Percentiles rank a stretch among this genome's conserved stretches.
These are phyloP conservation scores for Momotus momota DNA, from an alignment of 2,797 vertebrate species.

Conservation along the genomic window DNA sequence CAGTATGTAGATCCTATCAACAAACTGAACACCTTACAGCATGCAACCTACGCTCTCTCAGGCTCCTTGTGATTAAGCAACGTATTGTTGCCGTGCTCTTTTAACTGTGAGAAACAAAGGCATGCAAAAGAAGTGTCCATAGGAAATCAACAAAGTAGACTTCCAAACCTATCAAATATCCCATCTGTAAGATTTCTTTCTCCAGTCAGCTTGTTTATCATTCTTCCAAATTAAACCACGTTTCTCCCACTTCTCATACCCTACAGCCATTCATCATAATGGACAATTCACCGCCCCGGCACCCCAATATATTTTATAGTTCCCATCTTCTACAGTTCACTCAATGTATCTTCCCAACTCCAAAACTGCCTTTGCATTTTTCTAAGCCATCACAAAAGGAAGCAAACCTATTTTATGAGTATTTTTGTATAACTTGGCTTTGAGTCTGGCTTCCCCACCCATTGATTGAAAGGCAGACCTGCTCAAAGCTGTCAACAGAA, in stretches of 20 bases:
- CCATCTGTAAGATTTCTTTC: accelerated
- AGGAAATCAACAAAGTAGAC: neutral
- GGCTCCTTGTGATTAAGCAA: neutral
- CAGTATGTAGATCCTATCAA: neutral
- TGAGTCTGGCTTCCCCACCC: neutral
- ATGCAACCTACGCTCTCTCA: neutral
- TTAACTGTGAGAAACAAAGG: neutral
- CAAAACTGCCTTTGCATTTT: neutral
- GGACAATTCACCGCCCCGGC: neutral
- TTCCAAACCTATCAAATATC: neutral
- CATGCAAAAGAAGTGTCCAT: neutral
- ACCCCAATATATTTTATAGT: no score
- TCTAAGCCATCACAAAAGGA: neutral
- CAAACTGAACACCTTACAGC: neutral
- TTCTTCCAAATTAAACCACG: neutral
- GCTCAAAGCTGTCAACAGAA: conserved; percentile 51
- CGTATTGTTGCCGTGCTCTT: neutral
- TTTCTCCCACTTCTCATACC: neutral
- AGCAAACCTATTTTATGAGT: neutral
- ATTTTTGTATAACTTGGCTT: neutral
- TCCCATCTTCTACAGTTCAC: neutral
- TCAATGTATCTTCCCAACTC: neutral
- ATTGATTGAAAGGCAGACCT: neutral
- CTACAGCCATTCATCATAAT: neutral
- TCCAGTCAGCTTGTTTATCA: neutral